Conservation (phyloP, 2,888 invertebrate genomes). For the Ochropleura plecta region DNA sequence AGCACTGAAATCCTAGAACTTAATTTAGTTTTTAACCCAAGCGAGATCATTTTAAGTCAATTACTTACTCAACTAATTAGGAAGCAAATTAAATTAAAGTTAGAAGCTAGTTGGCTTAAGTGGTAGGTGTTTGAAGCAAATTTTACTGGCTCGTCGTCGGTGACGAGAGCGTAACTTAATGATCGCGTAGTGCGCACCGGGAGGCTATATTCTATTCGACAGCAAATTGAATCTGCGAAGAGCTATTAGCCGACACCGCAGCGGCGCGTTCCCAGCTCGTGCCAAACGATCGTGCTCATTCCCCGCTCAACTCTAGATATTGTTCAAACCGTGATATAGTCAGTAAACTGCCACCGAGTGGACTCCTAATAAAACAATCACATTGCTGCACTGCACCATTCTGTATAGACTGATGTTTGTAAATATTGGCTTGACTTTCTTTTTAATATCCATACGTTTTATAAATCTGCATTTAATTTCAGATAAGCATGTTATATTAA, state of each 20-base stretch:
- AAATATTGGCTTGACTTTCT: slow-evolving; percentile 43
- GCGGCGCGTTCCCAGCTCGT: slow-evolving; percentile 78
- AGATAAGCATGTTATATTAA: slow-evolving; percentile 55
- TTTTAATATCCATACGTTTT: slow-evolving; percentile 25
- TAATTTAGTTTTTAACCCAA: slow-evolving; percentile 53
- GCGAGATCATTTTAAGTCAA: slow-evolving; percentile 64
- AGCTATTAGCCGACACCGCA: slow-evolving; percentile 88
- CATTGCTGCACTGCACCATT: slow-evolving; percentile 65
- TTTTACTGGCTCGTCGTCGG: slow-evolving; percentile 74
- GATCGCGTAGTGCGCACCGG: slow-evolving; percentile 85
- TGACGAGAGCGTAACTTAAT: slow-evolving; percentile 86
- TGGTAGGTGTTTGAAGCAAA: slow-evolving; percentile 79
- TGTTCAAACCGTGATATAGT: slow-evolving; percentile 78
- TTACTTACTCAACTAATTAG: slow-evolving; percentile 66
- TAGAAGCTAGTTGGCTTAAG: slow-evolving; percentile 70
- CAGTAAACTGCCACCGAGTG: slow-evolving; percentile 73
- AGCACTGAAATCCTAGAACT: slow-evolving; percentile 23
- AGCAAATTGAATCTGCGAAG: slow-evolving; percentile 89
- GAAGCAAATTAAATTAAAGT: slow-evolving; percentile 72
- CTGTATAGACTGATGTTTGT: slow-evolving; percentile 25
- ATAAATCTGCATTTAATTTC: slow-evolving; percentile 43
- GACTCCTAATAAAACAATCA: slow-evolving; percentile 74
- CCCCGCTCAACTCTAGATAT: slow-evolving; percentile 75
- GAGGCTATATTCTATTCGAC: slow-evolving; percentile 87
- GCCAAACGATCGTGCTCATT: slow-evolving; percentile 84